Conservation (phyloP, 1,140 invertebrate species). For the Dendroctonus valens region DNA sequence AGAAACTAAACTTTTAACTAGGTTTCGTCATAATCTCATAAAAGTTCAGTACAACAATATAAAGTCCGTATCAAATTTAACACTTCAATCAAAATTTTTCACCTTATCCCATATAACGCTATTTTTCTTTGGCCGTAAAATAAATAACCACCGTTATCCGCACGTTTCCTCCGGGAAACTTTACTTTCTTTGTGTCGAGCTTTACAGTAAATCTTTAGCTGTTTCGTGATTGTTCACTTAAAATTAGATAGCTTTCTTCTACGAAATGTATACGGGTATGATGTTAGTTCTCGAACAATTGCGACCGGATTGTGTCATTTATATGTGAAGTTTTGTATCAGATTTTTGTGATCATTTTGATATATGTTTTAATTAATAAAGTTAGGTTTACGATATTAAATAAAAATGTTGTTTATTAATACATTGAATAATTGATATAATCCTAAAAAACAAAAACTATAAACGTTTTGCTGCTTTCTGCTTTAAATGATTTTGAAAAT, state of each 20-base stretch:
- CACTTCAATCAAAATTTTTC: constrained; percentile 28
- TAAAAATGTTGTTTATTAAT: no score
- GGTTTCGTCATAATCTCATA: constrained; percentile 15
- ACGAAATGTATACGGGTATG: constrained; percentile 8
- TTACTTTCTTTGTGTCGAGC: constrained; percentile 27
- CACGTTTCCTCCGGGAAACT: constrained; percentile 21
- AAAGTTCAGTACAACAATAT: constrained; percentile 21
- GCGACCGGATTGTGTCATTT: no score
- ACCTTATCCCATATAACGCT: constrained; percentile 28
- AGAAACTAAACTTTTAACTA: constrained; percentile 16
- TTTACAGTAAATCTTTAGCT: constrained; percentile 29
- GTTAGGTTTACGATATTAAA: no score
- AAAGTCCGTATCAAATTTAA: constrained; percentile 28
- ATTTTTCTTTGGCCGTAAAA: constrained; percentile 26
- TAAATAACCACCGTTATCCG: constrained; percentile 27
- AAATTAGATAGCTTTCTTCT: constrained; percentile 21
- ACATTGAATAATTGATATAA: no score
- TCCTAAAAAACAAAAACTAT: no score
- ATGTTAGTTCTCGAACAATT: neutral
- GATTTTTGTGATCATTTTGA: no score
- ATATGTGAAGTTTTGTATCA: no score
- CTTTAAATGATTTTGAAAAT: no score
- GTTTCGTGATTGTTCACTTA: constrained; percentile 28
- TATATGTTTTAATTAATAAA: no score
- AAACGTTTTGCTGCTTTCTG: no score